A percentile compares a stretch with the other conserved stretches of the same genome.
Conservation (phyloP, 2,888 invertebrate species). For the Diarsia brunnea region DNA sequence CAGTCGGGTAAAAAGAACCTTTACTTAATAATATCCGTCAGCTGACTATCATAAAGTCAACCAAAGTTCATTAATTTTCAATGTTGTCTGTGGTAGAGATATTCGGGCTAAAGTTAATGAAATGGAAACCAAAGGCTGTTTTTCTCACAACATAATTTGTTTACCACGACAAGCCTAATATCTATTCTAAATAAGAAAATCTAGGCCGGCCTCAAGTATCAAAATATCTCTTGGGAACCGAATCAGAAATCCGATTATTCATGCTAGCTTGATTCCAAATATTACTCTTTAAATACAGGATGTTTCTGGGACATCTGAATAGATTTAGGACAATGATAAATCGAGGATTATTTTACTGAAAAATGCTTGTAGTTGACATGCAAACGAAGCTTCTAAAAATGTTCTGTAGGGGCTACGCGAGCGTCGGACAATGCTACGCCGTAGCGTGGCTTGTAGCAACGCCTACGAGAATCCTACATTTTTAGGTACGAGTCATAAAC, state of each 20-base stretch:
- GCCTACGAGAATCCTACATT: not conserved
- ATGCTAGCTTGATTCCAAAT: slow-evolving; percentile 57
- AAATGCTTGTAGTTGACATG: not conserved
- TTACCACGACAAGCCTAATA: slow-evolving; percentile 38
- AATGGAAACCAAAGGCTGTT: slow-evolving; percentile 4
- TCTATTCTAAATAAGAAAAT: slow-evolving; percentile 46
- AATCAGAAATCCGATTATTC: slow-evolving; percentile 47
- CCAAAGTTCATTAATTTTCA: not conserved
- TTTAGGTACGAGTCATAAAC: not conserved
- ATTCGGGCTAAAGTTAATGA: slow-evolving; percentile 4
- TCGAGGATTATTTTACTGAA: slow-evolving; percentile 16
- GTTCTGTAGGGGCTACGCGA: not conserved
- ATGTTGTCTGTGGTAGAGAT: not conserved
- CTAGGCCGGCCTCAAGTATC: slow-evolving; percentile 42
- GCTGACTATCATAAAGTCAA: not conserved
- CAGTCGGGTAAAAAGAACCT: not conserved
- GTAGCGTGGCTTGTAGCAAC: slow-evolving; percentile 2
- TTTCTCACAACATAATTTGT: slow-evolving; percentile 24
- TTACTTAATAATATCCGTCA: not conserved
- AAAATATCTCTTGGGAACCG: slow-evolving; percentile 37
- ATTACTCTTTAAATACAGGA: slow-evolving; percentile 44
- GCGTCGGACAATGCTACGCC: slow-evolving; percentile 32
- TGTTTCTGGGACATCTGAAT: slow-evolving; percentile 12
- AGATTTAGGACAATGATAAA: slow-evolving; percentile 30
- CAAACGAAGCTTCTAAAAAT: slow-evolving; percentile 18